These are phyloP conservation scores for Megalopta genalis DNA, from an alignment of 1,140 invertebrate species.

Conservation along the genomic window DNA sequence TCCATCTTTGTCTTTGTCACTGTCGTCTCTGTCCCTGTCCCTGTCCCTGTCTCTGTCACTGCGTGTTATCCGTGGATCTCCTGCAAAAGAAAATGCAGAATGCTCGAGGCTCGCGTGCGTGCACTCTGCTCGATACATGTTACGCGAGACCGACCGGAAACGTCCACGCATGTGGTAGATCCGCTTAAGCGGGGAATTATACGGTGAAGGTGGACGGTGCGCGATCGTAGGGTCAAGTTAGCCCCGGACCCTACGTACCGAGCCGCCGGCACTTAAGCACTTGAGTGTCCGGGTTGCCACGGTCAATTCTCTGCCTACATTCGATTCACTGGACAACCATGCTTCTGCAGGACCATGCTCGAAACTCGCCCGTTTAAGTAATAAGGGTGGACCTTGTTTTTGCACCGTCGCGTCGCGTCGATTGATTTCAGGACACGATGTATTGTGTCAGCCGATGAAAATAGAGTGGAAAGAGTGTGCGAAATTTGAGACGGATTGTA, in stretches of 20 bases:
- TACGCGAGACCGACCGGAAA: slow-evolving; percentile 34
- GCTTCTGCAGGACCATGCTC: no score
- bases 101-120: slow-evolving; percentile 10
- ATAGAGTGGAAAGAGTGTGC: no score
- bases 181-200: slow-evolving; percentile 39
- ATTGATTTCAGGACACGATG: no score
- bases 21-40: no score
- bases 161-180: slow-evolving; percentile 9
- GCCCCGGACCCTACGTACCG: not conserved
- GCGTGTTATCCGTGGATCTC: not conserved
- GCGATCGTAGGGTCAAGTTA: slow-evolving; percentile 28
- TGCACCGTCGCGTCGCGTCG: no score
- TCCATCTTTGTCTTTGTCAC: no score
- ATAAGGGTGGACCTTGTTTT: no score
- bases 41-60: no score
- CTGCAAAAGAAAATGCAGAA: not conserved
- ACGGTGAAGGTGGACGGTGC: slow-evolving; percentile 24
- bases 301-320: slow-evolving; percentile 22
- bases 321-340: no score
- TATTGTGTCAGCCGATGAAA: no score
- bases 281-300: not conserved
- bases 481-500: no score
- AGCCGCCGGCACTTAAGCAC: slow-evolving; percentile 2
- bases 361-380: no score
- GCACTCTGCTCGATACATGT: slow-evolving; percentile 6